A percentile compares a stretch with the other conserved stretches of the same genome.
Evolutionary conservation across 2,113 vertebrate genomes (phyloP).

Genomic region (Scytalopus superciliaris): DNA sequence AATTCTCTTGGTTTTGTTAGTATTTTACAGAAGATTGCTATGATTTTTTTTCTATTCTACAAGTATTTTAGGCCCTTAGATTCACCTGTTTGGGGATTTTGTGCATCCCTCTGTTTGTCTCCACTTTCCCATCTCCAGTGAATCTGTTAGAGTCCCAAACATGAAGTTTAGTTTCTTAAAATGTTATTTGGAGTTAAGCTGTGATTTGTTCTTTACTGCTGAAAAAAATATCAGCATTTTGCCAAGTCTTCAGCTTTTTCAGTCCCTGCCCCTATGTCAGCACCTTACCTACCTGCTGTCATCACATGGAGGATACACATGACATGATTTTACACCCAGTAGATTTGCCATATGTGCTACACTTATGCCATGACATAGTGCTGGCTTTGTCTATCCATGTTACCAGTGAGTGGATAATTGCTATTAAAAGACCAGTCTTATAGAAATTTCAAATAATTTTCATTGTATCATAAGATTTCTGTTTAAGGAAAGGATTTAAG

Average conservation of each 20-base stretch:
- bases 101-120: background rate
- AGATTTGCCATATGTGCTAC: background rate
- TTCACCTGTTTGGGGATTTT: background rate
- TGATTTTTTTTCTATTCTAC: background rate
- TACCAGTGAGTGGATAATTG: background rate
- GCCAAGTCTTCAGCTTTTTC: background rate
- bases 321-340: background rate
- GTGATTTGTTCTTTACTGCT: background rate
- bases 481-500: background rate
- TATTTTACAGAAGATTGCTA: background rate
- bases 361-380: background rate
- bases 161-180: background rate
- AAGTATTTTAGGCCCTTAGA: background rate
- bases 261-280: fast-evolving
- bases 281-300: background rate
- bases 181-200: background rate
- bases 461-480: background rate
- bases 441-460: background rate
- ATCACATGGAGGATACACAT: background rate
- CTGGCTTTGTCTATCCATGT: background rate
- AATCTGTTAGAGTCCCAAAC: background rate
- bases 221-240: background rate
- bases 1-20: background rate
- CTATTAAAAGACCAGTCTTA: background rate
- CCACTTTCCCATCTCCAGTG: background rate